Conservation (phyloP, 2,888 invertebrate species). For the Acrocyrtus sp. region DNA sequence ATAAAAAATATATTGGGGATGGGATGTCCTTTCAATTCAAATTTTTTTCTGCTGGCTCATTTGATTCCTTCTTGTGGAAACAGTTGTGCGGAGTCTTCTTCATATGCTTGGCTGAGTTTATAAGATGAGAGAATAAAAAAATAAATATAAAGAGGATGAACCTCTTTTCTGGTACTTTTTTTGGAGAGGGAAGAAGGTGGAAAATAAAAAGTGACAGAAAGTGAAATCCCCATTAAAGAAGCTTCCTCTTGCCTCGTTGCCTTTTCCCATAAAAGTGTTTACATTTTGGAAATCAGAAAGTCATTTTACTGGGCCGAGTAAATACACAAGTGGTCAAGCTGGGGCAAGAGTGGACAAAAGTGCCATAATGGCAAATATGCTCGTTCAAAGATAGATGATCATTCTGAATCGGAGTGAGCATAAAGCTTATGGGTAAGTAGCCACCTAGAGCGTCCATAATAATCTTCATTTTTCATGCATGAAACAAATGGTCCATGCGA, state of each 20-base stretch:
- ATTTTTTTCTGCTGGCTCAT: conserved; percentile 19
- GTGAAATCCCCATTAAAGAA: conserved; percentile 11
- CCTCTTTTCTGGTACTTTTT: too few species aligned
- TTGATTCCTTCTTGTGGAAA: conserved; percentile 8
- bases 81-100: conserved; percentile 26
- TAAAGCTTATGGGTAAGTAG: not conserved
- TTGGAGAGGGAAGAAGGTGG: not conserved
- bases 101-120: conserved; percentile 45
- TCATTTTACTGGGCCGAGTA: conserved; percentile 31
- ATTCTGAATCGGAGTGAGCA: not conserved
- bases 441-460: conserved; percentile 1
- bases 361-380: too few species aligned
- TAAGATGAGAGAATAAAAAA: conserved; percentile 26
- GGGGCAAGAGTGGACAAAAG: not conserved
- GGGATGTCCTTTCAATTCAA: conserved; percentile 34
- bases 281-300: conserved; percentile 47
- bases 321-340: not conserved
- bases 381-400: too few species aligned
- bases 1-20: too few species aligned
- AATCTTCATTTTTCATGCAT: conserved; percentile 59
- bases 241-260: conserved; percentile 32
- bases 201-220: conserved; percentile 46
- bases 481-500: conserved; percentile 60
- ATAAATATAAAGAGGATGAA: too few species aligned
- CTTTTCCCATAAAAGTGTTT: conserved; percentile 17